These are phyloP conservation scores for Gonioctena quinquepunctata DNA, from an alignment of 1,140 invertebrate genomes.

Conservation along the genomic window DNA sequence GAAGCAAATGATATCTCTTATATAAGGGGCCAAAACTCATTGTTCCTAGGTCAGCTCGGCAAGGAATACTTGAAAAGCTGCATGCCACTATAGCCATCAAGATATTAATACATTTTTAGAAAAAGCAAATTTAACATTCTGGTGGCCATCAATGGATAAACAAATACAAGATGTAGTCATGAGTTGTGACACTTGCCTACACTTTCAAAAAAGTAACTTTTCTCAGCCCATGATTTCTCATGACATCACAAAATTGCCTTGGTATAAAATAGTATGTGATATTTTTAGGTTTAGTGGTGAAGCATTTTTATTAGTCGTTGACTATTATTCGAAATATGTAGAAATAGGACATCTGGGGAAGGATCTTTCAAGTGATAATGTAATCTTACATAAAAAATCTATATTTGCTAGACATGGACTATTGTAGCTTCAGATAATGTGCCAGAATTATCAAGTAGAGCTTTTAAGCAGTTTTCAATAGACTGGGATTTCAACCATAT, in stretches of 20 bases:
- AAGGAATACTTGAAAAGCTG: background rate
- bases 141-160: background rate
- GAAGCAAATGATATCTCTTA: background rate
- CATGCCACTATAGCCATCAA: constrained; percentile 6
- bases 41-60: background rate
- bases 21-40: background rate
- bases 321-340: constrained; percentile 51
- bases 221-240: constrained; percentile 46
- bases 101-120: background rate
- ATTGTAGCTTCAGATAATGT: constrained; percentile 52
- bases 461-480: background rate
- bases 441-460: constrained; percentile 45
- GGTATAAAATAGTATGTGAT: constrained; percentile 45
- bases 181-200: background rate
- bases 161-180: background rate
- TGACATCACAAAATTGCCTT: constrained; percentile 44
- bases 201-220: background rate
- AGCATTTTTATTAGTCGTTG: constrained; percentile 49
- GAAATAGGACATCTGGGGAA: constrained; percentile 29
- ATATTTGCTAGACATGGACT: constrained; percentile 46
- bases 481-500: background rate
- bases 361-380: background rate
- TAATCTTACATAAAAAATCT: constrained; percentile 17
- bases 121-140: background rate
- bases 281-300: constrained; percentile 47